Percentiles rank a stretch among this genome's conserved stretches.
These are phyloP conservation scores for Sinocyclocheilus maitianheensis DNA, from an alignment of 2,113 vertebrate genomes.

Conservation along the genomic window DNA sequence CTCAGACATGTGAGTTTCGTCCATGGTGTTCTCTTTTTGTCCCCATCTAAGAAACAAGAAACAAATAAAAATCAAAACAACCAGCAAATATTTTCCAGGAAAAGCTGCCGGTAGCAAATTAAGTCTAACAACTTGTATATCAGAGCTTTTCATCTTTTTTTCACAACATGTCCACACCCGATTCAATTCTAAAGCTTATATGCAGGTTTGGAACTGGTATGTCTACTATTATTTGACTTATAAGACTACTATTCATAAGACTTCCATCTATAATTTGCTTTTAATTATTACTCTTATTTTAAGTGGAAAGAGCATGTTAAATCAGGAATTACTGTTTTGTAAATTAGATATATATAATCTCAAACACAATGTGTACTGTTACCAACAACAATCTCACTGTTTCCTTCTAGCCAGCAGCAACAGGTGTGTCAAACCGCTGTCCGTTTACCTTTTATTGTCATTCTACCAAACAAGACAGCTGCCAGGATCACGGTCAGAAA, in stretches of 20 bases:
- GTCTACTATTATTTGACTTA: not conserved
- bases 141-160: not conserved
- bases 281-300: not conserved
- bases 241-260: not conserved
- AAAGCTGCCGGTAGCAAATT: not conserved
- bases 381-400: not conserved
- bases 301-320: not conserved
- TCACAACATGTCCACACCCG: not conserved
- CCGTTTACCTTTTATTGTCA: slow-evolving; percentile 33
- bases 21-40: not conserved
- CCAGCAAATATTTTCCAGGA: not conserved
- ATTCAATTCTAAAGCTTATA: not conserved
- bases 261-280: not conserved
- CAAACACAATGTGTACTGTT: not conserved
- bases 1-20: not conserved
- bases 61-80: not conserved
- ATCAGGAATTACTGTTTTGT: not conserved
- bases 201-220: not conserved
- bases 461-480: slow-evolving; percentile 12
- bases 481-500: slow-evolving; percentile 22
- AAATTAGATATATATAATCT: not conserved
- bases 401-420: not conserved
- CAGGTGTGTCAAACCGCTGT: not conserved
- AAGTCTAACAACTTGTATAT: not conserved
- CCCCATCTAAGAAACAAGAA: not conserved